Evolutionary conservation across 1,140 invertebrate species (phyloP).

Genomic region (Olivierus martensii): DNA sequence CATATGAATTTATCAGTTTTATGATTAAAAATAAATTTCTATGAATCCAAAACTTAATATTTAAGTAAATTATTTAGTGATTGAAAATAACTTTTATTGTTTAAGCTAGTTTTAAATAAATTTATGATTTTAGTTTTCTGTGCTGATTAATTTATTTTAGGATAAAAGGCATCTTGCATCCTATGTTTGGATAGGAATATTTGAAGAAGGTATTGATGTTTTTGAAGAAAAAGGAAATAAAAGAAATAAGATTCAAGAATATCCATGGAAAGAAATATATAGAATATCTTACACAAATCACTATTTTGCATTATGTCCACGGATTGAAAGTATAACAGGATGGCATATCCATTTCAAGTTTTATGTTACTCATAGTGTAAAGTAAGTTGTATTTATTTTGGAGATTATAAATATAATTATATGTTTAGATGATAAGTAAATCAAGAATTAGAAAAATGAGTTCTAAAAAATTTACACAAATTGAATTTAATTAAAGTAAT

Average conservation of each 20-base stretch:
- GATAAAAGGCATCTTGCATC: slow-evolving; percentile 25
- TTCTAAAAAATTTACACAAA: no score
- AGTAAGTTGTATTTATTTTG: not conserved
- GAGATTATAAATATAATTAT: no score
- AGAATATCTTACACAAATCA: slow-evolving; percentile 32
- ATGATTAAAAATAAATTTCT: no score
- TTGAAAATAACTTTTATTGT: no score
- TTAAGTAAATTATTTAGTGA: no score
- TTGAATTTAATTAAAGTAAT: no score
- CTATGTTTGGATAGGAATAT: slow-evolving; percentile 28
- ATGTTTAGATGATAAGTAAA: no score
- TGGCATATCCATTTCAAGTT: slow-evolving; percentile 12
- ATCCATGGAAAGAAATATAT: slow-evolving; percentile 27
- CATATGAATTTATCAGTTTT: no score
- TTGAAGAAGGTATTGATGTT: slow-evolving; percentile 23
- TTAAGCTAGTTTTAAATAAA: no score
- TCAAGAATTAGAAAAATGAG: no score
- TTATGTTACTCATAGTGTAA: slow-evolving; percentile 1
- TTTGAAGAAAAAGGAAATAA: slow-evolving; percentile 24
- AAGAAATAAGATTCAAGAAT: slow-evolving; percentile 22
- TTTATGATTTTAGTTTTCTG: no score
- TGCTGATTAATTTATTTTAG: slow-evolving; percentile 23
- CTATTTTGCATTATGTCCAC: slow-evolving; percentile 22
- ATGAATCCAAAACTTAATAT: no score
- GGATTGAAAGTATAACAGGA: slow-evolving; percentile 9